Percentiles rank a stretch among this genome's conserved stretches.
These are phyloP conservation scores for Oryzias woworae DNA, from an alignment of 2,113 vertebrate genomes.

Conservation along the genomic window DNA sequence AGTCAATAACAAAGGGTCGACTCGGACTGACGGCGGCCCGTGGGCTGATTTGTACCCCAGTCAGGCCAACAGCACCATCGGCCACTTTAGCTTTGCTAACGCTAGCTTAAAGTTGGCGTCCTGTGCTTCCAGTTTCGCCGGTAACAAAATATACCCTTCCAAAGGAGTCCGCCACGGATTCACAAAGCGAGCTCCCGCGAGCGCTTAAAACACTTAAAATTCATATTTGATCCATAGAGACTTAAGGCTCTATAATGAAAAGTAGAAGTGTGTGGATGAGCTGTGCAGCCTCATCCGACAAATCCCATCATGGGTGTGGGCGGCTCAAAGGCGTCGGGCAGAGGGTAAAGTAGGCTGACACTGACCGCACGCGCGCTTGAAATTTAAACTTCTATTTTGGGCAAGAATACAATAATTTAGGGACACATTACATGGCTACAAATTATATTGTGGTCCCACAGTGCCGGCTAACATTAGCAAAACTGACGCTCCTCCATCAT, in stretches of 20 bases:
- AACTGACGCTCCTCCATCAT: constrained; percentile 66
- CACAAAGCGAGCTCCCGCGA: background rate
- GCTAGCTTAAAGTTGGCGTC: constrained; percentile 67
- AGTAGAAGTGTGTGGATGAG: constrained; percentile 29
- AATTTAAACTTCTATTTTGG: background rate
- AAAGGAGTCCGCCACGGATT: background rate
- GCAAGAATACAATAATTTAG: background rate
- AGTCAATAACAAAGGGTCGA: too few relatives aligned
- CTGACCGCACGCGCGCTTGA: constrained; percentile 26
- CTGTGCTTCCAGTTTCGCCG: constrained; percentile 30
- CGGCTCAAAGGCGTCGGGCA: constrained; percentile 56
- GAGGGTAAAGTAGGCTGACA: constrained; percentile 48
- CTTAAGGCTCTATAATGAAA: background rate
- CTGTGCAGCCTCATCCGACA: constrained; percentile 27
- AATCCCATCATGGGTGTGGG: constrained; percentile 67
- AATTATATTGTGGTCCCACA: background rate
- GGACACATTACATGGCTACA: rapidly evolving
- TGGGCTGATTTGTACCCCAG: background rate
- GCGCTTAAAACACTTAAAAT: too few relatives aligned
- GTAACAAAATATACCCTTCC: constrained; percentile 15
- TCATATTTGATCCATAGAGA: rapidly evolving
- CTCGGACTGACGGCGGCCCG: background rate
- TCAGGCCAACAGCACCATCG: constrained; percentile 49
- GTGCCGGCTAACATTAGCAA: constrained; percentile 56
- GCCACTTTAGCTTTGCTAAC: constrained; percentile 52